These are phyloP conservation scores for Isaurus tuberculatus DNA, from an alignment of 92 coral and sea anemone genomes.

Conservation along the genomic window DNA sequence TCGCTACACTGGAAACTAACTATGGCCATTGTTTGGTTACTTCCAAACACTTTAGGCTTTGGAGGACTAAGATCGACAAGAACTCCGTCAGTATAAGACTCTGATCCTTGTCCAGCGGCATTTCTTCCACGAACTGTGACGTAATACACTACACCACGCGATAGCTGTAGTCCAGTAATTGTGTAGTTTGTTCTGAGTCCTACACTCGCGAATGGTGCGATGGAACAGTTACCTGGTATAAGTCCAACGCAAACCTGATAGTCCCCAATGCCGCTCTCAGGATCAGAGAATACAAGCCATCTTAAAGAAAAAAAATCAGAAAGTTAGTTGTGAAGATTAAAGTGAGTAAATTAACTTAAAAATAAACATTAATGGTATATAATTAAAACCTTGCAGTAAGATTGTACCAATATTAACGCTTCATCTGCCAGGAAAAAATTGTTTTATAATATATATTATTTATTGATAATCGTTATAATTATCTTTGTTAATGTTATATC, in stretches of 20 bases:
- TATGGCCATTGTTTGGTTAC: conserved; percentile 10
- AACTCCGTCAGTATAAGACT: conserved; percentile 61
- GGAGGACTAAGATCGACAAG: conserved; percentile 83
- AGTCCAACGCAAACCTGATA: conserved; percentile 77
- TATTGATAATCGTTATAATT: background rate
- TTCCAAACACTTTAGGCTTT: conserved; percentile 51
- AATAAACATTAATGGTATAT: too few relatives aligned
- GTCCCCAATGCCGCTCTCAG: conserved; percentile 71
- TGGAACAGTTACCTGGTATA: conserved; percentile 65
- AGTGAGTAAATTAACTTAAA: too few relatives aligned
- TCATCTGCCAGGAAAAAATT: too few relatives aligned
- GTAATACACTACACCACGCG: conserved; percentile 68
- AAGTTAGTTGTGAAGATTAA: conserved; percentile 3
- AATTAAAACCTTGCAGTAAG: too few relatives aligned
- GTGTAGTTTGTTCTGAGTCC: conserved; percentile 60
- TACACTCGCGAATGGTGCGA: conserved; percentile 53
- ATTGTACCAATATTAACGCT: too few relatives aligned
- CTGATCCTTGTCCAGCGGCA: conserved; percentile 68
- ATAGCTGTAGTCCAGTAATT: conserved; percentile 58
- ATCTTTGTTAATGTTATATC: background rate
- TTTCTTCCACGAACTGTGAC: conserved; percentile 77
- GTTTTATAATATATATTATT: too few relatives aligned
- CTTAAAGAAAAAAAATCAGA: conserved; percentile 41
- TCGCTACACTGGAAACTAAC: conserved; percentile 74
- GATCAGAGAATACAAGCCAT: conserved; percentile 82